phyloP scores from a whole-genome alignment of 2,888 invertebrate species.

The Esperia sulphurella region DNA sequence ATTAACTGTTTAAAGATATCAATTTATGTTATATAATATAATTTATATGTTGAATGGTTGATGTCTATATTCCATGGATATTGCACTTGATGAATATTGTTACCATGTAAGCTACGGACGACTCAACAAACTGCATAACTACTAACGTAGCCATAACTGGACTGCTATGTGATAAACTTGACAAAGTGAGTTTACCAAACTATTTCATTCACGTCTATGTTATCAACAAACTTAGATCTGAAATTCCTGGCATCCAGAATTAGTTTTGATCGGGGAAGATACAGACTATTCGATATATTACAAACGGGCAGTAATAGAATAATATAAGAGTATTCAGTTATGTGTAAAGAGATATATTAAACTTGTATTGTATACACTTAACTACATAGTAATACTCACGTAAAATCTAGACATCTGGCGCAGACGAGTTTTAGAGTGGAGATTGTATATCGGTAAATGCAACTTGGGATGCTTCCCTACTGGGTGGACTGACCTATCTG shows the following conservation, averaged over 20 bases:
- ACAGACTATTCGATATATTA: not conserved
- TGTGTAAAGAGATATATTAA: not conserved
- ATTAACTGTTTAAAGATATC: no score
- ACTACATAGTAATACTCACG: not conserved
- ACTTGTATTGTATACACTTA: not conserved
- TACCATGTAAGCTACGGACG: no score
- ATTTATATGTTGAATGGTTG: no score
- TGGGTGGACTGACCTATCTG: no score
- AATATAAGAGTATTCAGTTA: not conserved
- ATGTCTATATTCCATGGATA: no score
- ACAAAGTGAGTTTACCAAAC: slow-evolving; percentile 40
- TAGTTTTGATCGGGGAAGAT: not conserved
- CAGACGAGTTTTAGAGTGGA: no score
- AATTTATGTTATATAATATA: no score
- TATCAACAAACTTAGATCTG: slow-evolving; percentile 11
- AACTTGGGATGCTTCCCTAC: no score
- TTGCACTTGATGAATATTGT: no score
- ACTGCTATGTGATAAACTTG: slow-evolving; percentile 28
- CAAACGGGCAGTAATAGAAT: not conserved
- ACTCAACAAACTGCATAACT: slow-evolving; percentile 3
- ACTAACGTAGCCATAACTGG: slow-evolving; percentile 29
- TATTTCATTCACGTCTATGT: slow-evolving; percentile 44
- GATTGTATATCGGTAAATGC: no score
- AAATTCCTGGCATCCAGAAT: slow-evolving; percentile 1
- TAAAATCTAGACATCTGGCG: not conserved